Conservation (phyloP, 2,113 vertebrate species). For the Prunella fulvescens region DNA sequence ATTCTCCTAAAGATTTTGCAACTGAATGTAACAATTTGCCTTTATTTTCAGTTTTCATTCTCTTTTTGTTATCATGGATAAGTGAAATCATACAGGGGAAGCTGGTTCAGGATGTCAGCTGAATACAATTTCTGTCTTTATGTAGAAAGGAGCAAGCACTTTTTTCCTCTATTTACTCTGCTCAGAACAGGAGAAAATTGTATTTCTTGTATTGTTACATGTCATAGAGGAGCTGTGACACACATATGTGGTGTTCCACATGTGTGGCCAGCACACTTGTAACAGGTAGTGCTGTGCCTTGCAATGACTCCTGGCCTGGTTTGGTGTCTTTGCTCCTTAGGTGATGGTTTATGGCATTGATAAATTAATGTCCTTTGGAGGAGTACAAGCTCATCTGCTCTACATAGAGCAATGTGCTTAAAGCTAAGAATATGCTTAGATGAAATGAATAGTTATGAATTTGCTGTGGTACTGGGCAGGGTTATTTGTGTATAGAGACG, state of each 20-base stretch:
- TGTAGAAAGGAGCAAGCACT: neutral
- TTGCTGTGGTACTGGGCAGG: neutral
- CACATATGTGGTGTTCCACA: neutral
- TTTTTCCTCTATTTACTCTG: neutral
- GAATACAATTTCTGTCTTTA: neutral
- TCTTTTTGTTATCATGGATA: neutral
- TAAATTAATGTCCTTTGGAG: neutral
- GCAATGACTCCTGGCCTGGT: neutral
- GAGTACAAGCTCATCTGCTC: neutral
- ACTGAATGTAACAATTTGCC: neutral
- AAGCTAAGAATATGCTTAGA: neutral
- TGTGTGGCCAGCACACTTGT: rapidly evolving
- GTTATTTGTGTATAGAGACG: neutral
- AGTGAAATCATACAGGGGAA: neutral
- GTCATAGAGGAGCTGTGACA: neutral
- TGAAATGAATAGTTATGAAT: neutral
- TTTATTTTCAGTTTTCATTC: neutral
- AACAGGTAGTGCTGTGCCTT: neutral
- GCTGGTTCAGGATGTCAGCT: neutral
- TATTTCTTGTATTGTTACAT: neutral
- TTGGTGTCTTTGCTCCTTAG: neutral
- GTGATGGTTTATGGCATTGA: neutral
- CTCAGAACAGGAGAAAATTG: neutral
- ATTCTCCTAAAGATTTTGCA: conserved; percentile 23
- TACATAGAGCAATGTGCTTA: neutral